Evolutionary conservation across 2,888 invertebrate species (phyloP), one percentile per base, ranked within the genome.

Genomic region (Portevinia maculata): DNA sequence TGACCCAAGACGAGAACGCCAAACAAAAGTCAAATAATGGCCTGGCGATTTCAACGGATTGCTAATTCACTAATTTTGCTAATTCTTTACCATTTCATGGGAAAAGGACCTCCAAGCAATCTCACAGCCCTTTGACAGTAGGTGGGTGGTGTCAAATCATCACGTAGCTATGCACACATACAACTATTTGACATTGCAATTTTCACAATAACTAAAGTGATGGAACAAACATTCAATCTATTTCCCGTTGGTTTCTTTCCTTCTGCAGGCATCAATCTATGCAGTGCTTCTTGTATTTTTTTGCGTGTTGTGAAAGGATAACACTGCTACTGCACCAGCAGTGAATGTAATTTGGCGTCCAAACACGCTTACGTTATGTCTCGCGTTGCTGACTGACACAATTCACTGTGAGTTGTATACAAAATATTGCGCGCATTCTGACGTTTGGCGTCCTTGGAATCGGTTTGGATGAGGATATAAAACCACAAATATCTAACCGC

Each of bases 181-280:
- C 67, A 62, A 62, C 75, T 75, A 59, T 75, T 75, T 81, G 69
- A 70, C 75, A 57, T 81, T 70, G 53, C 79, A 75, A 75, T 79
- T 75, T 69, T 62, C 28, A 57, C 69, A 81, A 75, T 81, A 81
- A 75, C 69, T 46, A 52, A 52, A 70, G 64, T 44, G 32, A 75
- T 48, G 52, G 44, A 46, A 69, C 81, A 76, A 64, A 76, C 79
- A 75, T 75, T 59, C 70, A 81, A 76, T 71, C 76, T 53, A 76
- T 75, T 59, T 59, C 53, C 8, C 59, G 39, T 74, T 50, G 59
- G 15, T 48, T 57, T 37, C 48, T 46, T 59, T 71, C 21, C 11
- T 24, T 13, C 24, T 11, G 21, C 17, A 17, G 2, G 17, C 17
- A 50, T 62, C 73, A 52, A 32, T 32, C 50, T 39, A 9, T 8